Evolutionary conservation across 2,113 vertebrate genomes (phyloP).

Genomic region (Arothron firmamentum): DNA sequence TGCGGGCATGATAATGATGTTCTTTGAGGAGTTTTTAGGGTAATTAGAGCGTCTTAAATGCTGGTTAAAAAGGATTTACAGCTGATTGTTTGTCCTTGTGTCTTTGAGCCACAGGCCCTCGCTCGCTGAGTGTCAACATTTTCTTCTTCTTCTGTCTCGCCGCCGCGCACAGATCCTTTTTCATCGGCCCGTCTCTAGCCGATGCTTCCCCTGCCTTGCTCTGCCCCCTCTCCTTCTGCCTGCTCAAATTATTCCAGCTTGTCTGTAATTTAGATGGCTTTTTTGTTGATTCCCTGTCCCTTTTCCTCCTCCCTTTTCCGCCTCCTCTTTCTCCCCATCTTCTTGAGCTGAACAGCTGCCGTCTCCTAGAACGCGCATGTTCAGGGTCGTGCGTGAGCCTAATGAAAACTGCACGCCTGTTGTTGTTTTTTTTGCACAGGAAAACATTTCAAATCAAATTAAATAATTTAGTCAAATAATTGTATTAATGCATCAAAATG

Average conservation of each 20-base stretch:
- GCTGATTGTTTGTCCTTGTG: constrained; percentile 65
- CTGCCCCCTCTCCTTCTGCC: constrained; percentile 22
- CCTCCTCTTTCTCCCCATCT: constrained; percentile 32
- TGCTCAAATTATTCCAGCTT: constrained; percentile 38
- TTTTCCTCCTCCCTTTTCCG: constrained; percentile 15
- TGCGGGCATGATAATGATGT: constrained; percentile 55
- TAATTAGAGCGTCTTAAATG: constrained; percentile 63
- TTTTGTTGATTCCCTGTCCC: constrained; percentile 1
- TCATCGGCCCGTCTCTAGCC: constrained; percentile 28
- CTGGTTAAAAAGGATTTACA: constrained; percentile 60
- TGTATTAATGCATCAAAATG: neutral
- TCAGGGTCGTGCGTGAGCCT: constrained; percentile 48
- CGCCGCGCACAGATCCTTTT: constrained; percentile 15
- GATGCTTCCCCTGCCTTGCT: constrained; percentile 20
- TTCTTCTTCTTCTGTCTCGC: constrained; percentile 34
- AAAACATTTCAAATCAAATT: neutral
- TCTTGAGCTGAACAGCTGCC: constrained; percentile 56
- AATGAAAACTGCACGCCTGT: neutral
- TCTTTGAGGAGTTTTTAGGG: constrained; percentile 60
- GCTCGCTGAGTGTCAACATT: constrained; percentile 48
- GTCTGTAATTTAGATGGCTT: constrained; percentile 38
- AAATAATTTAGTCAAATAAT: neutral
- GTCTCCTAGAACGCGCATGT: constrained; percentile 41
- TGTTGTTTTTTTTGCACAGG: neutral
- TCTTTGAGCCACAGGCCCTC: constrained; percentile 57